Evolutionary conservation across 2,113 vertebrate species (phyloP), one percentile per base, ranked within the genome.

Genomic region (Turnix velox): DNA sequence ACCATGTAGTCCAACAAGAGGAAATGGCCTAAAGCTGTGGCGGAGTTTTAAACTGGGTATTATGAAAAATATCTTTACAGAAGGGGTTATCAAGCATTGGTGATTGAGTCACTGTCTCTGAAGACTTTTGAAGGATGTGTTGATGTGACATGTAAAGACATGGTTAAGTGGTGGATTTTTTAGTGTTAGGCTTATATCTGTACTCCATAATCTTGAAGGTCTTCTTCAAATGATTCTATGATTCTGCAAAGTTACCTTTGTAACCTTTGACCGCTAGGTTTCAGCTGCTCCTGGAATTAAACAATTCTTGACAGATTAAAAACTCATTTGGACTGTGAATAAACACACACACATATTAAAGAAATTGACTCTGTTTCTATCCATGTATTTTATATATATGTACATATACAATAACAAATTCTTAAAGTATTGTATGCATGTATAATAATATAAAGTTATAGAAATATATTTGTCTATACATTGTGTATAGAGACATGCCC

Each of bases 321-420:
- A 78, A 72, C 40, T 35, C 0, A 54, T 37, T 40, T 54, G 16
- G 63, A 68, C 9, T 54, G 8, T 20, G 33, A 66, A 69, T 62
- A 67, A 57, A 7, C 6, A 62, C 1, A 46, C 1, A 48, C 1
- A 9, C 9, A 55, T 14, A 12, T 17, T 45, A 18, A 22, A 2
- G 39, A 35, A 87, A 57, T 5, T 0, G 1, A 22, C 39, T 74
- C 59, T 0, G 27, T 68, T 43, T 86, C 18, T 51, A 17, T 16
- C n/a, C n/a, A 35, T 24, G 9, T 30, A 19, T 51, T n/a, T 31
- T 31, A 24, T 33, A 13, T 7, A 39, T 28, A 23, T 49, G 17
- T 37, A 30, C 6, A 30, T 6, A 33, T 11, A 28, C 25, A 52
- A n/a, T 54, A 54, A n/a, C 31, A 31, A 3, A 18, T 54, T n/a